Percentiles rank a stretch among this genome's conserved stretches.
These are phyloP conservation scores for Nomada ruficornis DNA, from an alignment of 2,888 invertebrate species.

Conservation along the genomic window DNA sequence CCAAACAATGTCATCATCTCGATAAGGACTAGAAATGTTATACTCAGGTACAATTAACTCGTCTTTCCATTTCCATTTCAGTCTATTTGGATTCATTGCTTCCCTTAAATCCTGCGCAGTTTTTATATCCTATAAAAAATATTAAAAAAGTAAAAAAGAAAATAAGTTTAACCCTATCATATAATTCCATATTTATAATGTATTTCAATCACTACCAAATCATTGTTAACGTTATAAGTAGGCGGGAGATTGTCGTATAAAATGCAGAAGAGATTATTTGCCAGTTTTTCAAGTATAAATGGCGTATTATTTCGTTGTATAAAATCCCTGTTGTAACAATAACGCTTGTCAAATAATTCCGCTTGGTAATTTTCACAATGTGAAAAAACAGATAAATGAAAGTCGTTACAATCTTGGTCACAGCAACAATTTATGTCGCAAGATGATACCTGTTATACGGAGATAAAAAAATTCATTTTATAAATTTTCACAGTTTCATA, in stretches of 20 bases:
- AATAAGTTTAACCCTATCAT: constrained; percentile 21
- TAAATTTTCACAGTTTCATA: neutral
- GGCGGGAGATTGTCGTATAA: constrained; percentile 86
- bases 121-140: constrained; percentile 68
- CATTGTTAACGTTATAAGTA: constrained; percentile 72
- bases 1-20: constrained; percentile 76
- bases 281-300: constrained; percentile 80
- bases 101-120: constrained; percentile 68
- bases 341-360: constrained; percentile 81
- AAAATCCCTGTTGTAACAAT: constrained; percentile 86
- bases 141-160: no score
- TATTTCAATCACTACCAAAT: constrained; percentile 48
- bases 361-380: constrained; percentile 85
- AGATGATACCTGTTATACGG: constrained; percentile 85
- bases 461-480: constrained; percentile 30
- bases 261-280: constrained; percentile 87
- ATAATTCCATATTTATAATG: constrained; percentile 19
- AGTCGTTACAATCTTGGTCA: constrained; percentile 89
- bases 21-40: constrained; percentile 72
- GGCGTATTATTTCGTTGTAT: constrained; percentile 86
- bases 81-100: constrained; percentile 64
- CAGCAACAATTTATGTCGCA: constrained; percentile 96
- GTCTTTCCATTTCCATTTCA: constrained; percentile 71
- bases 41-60: constrained; percentile 59
- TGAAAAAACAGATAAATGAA: constrained; percentile 87